These are phyloP conservation scores for Gallinago paraguaiae DNA, from an alignment of 2,113 vertebrate genomes.

Conservation along the genomic window DNA sequence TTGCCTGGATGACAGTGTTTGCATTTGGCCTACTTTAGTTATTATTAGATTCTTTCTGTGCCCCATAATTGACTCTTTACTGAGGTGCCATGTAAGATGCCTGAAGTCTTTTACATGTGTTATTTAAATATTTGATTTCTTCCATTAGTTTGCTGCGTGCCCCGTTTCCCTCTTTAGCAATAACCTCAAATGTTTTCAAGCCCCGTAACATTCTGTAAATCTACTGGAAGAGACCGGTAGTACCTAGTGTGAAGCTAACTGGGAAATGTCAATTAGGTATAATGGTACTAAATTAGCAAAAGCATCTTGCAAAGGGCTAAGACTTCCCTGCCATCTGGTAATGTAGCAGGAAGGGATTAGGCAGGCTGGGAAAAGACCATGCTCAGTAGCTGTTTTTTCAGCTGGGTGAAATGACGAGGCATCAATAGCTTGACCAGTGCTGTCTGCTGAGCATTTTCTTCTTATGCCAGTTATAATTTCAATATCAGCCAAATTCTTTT, in stretches of 20 bases:
- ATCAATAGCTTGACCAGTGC: background rate
- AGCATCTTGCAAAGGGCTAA: background rate
- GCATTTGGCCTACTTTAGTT: constrained; percentile 65
- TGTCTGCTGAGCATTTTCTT: background rate
- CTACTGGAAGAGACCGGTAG: background rate
- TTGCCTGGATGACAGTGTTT: constrained; percentile 70
- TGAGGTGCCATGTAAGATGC: background rate
- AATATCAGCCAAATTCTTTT: background rate
- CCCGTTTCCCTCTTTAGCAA: constrained; percentile 11
- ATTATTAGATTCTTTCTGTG: constrained; percentile 56
- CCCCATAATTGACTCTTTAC: constrained; percentile 47
- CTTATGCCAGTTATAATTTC: background rate
- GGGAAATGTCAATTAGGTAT: background rate
- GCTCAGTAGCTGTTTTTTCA: background rate
- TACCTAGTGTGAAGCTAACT: background rate
- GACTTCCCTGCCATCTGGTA: background rate
- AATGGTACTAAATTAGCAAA: background rate
- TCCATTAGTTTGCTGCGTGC: constrained; percentile 1
- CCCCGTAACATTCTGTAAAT: background rate
- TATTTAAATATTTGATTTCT: constrained; percentile 72
- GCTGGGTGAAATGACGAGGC: background rate
- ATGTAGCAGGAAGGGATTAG: background rate
- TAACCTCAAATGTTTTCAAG: background rate
- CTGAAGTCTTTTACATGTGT: constrained; percentile 14
- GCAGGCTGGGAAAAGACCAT: background rate